These are phyloP conservation scores for Nixonia krombeini DNA, from an alignment of 1,140 invertebrate species.

Conservation along the genomic window DNA sequence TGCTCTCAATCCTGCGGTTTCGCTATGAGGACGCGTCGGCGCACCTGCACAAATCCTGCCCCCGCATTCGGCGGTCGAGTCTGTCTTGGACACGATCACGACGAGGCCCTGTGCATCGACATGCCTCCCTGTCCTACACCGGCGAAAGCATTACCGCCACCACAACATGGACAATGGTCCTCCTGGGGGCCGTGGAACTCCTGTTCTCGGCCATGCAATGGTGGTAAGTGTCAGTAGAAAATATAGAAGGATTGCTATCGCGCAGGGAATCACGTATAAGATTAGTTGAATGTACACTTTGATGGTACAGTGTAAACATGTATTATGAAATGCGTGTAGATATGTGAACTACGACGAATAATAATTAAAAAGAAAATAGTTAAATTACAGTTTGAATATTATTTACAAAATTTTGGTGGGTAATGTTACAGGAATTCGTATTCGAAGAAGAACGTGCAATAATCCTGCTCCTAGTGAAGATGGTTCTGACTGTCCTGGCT, in stretches of 20 bases:
- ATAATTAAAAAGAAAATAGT: no score
- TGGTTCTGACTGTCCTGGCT: constrained; percentile 79
- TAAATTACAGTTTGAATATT: no score
- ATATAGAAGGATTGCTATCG: constrained; percentile 20
- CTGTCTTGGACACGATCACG: constrained; percentile 84
- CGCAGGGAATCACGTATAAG: no score
- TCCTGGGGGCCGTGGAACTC: constrained; percentile 80
- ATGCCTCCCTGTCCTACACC: constrained; percentile 84
- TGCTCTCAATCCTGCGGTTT: constrained; percentile 84
- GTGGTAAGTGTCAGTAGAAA: constrained; percentile 60
- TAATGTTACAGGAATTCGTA: constrained; percentile 59
- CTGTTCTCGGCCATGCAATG: constrained; percentile 75
- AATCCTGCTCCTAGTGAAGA: constrained; percentile 77
- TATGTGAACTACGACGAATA: no score
- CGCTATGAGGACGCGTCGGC: constrained; percentile 83
- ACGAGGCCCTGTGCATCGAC: constrained; percentile 83
- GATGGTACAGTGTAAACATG: no score
- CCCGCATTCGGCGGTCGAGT: constrained; percentile 87
- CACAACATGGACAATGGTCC: constrained; percentile 82
- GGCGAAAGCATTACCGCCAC: constrained; percentile 71
- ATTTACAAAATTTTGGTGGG: neutral
- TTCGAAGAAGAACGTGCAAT: constrained; percentile 76
- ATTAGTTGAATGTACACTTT: no score
- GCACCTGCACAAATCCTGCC: constrained; percentile 86
- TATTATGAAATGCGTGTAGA: no score